Evolutionary conservation across 2,797 vertebrate genomes (phyloP).

Genomic region (Dendrocincla fuliginosa): DNA sequence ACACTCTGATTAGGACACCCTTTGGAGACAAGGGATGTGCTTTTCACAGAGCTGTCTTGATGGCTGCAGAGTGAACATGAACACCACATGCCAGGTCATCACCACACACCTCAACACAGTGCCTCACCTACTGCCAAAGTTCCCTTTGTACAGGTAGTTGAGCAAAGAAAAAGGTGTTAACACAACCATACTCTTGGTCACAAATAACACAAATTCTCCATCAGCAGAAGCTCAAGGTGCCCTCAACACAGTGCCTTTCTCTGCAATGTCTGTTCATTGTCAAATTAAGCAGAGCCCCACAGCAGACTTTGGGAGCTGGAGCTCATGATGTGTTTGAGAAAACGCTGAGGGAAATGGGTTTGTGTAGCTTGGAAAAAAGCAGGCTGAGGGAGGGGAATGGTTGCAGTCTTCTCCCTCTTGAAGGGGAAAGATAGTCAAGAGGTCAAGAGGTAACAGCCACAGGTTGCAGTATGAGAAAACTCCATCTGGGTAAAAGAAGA

Average conservation of each 20-base stretch:
- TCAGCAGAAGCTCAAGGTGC: accelerated
- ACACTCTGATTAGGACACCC: neutral
- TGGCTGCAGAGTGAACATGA: neutral
- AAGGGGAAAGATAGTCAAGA: neutral
- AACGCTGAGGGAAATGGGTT: neutral
- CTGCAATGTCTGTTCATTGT: neutral
- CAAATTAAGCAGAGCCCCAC: neutral
- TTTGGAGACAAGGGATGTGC: accelerated
- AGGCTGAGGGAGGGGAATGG: neutral
- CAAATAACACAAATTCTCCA: neutral
- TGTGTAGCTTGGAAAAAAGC: neutral
- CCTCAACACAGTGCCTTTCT: neutral
- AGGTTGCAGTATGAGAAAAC: neutral
- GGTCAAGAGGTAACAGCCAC: neutral
- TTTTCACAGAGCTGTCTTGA: neutral
- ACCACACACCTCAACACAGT: neutral
- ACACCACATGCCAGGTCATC: neutral
- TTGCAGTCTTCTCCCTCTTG: neutral
- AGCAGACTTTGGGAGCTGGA: neutral
- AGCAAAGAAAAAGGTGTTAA: neutral
- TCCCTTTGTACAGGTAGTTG: accelerated
- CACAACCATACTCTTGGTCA: neutral
- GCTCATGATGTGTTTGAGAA: neutral
- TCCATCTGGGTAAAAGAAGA: neutral
- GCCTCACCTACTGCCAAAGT: neutral